A percentile compares a stretch with the other conserved stretches of the same genome.
phyloP scores from a whole-genome alignment of 2,797 vertebrate species.

The Smutsia temminckii region DNA sequence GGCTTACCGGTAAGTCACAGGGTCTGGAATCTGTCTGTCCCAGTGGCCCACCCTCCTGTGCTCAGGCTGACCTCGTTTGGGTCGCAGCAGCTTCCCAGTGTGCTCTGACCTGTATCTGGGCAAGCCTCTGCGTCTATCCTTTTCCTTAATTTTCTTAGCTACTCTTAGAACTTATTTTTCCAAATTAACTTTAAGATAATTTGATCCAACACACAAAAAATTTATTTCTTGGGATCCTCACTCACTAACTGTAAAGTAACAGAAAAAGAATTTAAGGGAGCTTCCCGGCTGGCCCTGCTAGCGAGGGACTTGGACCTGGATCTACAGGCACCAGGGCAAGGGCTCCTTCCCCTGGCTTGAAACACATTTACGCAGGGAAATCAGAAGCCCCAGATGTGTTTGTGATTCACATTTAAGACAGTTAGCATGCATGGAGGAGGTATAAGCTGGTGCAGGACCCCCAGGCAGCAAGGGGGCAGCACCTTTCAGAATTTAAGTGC shows the following conservation, averaged over 20 bases:
- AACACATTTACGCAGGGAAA: rapidly evolving
- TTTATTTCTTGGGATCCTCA: not conserved
- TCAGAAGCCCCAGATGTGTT: not conserved
- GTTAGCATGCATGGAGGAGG: too few relatives aligned
- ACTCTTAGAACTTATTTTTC: not conserved
- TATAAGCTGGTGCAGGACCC: not conserved
- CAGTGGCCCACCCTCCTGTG: not conserved
- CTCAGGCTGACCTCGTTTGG: not conserved
- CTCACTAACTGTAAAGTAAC: not conserved
- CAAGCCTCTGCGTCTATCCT: not conserved
- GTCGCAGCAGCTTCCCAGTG: rapidly evolving
- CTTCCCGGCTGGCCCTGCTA: not conserved
- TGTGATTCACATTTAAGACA: too few relatives aligned
- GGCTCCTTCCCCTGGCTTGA: rapidly evolving
- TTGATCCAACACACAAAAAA: not conserved
- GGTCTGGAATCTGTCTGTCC: not conserved
- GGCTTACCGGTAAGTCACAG: not conserved
- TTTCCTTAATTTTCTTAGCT: not conserved
- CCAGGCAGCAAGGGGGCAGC: not conserved
- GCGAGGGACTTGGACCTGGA: not conserved
- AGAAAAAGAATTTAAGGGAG: not conserved
- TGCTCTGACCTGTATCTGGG: rapidly evolving
- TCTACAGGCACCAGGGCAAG: not conserved
- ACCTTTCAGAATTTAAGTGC: not conserved
- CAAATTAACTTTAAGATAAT: not conserved